Conservation (phyloP, 2,888 invertebrate species). For the Lithophane leautieri region DNA sequence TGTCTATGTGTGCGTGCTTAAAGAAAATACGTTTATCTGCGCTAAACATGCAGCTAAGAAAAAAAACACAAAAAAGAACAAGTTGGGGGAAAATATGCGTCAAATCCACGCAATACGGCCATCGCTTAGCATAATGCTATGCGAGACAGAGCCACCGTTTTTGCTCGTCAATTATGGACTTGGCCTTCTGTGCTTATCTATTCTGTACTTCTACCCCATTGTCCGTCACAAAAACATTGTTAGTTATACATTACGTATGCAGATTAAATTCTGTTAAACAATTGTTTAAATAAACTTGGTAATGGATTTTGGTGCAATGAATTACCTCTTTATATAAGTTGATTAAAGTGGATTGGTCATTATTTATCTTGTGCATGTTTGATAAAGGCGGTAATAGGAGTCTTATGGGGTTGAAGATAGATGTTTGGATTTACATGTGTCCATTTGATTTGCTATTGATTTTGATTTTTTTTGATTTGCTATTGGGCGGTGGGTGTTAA, state of each 20-base stretch:
- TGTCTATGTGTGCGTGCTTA: not conserved
- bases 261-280: constrained; percentile 81
- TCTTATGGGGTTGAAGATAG: constrained; percentile 41
- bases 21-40: not conserved
- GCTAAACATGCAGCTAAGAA: not conserved
- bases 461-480: no score
- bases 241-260: constrained; percentile 83
- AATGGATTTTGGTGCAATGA: constrained; percentile 64
- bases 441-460: no score
- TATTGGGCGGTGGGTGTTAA: not conserved
- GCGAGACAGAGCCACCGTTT: not conserved
- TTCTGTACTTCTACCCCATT: constrained; percentile 68
- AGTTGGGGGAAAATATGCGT: no score
- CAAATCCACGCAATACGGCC: not conserved
- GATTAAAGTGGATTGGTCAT: constrained; percentile 68
- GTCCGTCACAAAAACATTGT: constrained; percentile 80
- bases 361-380: constrained; percentile 57
- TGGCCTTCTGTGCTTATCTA: constrained; percentile 5
- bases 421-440: constrained; percentile 37
- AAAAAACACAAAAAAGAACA: not conserved
- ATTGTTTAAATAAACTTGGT: constrained; percentile 74
- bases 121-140: not conserved
- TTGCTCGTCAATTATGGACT: not conserved
- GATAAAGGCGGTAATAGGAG: constrained; percentile 46
- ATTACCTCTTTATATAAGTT: constrained; percentile 69